These are phyloP conservation scores for Albula goreensis DNA, from an alignment of 2,113 vertebrate species.

Conservation along the genomic window DNA sequence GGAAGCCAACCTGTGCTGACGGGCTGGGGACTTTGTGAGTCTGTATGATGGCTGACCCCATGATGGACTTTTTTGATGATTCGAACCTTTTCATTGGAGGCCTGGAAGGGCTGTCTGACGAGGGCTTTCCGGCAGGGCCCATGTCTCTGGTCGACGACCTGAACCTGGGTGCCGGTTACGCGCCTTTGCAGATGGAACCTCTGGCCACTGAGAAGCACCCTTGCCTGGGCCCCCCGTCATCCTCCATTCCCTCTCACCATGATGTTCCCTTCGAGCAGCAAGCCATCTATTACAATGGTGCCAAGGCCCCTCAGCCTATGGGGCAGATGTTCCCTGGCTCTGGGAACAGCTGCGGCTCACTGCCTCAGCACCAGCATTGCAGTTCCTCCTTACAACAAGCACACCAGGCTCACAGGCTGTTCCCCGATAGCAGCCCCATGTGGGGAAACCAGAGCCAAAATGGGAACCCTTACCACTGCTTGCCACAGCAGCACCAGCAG, in stretches of 20 bases:
- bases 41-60: constrained; percentile 75
- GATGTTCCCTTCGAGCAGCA: constrained; percentile 76
- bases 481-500: constrained; percentile 59
- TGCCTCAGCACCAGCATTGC: constrained; percentile 84
- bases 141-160: constrained; percentile 94
- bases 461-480: constrained; percentile 62
- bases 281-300: constrained; percentile 81
- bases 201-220: constrained; percentile 80
- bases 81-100: constrained; percentile 91
- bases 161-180: constrained; percentile 89
- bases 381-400: constrained; percentile 79
- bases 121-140: constrained; percentile 84
- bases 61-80: constrained; percentile 98
- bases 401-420: constrained; percentile 88
- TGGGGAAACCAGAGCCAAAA: constrained; percentile 89
- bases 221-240: constrained; percentile 52
- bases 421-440: constrained; percentile 89
- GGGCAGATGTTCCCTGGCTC: constrained; percentile 79
- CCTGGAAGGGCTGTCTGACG: constrained; percentile 88
- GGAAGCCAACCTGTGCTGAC: constrained; percentile 38
- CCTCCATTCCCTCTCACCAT: constrained; percentile 54
- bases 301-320: constrained; percentile 73
- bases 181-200: constrained; percentile 86
- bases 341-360: constrained; percentile 56
- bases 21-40: constrained; percentile 29